Base-by-base conservation (phyloP, 2,888 invertebrate species). In the Nephrotoma appendiculata region DNA sequence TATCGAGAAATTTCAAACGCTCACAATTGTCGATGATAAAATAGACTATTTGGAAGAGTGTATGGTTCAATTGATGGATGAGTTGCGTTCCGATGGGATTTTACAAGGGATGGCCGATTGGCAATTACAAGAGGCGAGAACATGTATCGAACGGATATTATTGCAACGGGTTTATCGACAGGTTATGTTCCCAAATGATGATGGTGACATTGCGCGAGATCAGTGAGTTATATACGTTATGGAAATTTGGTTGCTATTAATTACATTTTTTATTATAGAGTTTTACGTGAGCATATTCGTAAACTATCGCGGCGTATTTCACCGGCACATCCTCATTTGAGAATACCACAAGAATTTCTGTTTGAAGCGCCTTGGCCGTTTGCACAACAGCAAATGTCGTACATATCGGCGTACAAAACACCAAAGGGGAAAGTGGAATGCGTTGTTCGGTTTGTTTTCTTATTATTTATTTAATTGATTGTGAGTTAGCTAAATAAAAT, bases 351-450 rank as follows among this genome's bases (percentile, higher is more conserved):
- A 92, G 94, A 95, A 89, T 95, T 96, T 90, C 95, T 96, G 90
- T 95, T 96, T 90, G 99, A 99, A 90, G 98, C 97, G 90, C 99
- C 99, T 15, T 99, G 97, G 98, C 95, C 97, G 45, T 97, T 98
- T 89, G 98, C 98, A 83, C 98, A 99, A 92, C 94, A 96, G 86
- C 97, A 97, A 90, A 94, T 99, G 87, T 94, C 95, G 57, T 95
- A 97, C 88, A 95, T 98, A 90, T 95, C 97, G 88, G 98, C 97
- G 7, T 98, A 97, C 92, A 96, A 97, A 92, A 97, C 98, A 6
- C 97, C 98, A 7, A 92, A 95, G 85, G 98, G 98, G 91, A 98
- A 98, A 92, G 93, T 94, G 5, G 90, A 90, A 87, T 92, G 92
- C 88, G 91, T 92, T 87, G 90, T 91, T 19, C 90, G 91, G 92